Percentiles rank a stretch among this genome's conserved stretches.
These are phyloP conservation scores for Tragelaphus eurycerus DNA, from an alignment of 2,797 vertebrate species.

Conservation along the genomic window DNA sequence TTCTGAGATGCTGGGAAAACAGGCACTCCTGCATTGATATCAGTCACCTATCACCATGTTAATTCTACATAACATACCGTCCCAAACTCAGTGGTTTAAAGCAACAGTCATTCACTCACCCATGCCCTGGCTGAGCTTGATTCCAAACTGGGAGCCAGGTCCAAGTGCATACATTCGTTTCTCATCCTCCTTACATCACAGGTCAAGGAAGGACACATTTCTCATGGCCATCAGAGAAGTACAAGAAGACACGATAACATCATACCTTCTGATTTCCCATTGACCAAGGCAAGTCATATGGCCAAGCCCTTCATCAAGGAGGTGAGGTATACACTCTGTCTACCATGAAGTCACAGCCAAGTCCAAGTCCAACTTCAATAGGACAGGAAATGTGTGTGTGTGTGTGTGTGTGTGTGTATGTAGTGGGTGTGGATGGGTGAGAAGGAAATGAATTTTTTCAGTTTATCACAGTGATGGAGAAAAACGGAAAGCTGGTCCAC, in stretches of 20 bases:
- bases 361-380: background rate
- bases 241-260: fast-evolving
- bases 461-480: background rate
- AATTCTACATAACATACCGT: background rate
- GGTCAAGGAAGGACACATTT: background rate
- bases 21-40: background rate
- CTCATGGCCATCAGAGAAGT: background rate
- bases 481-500: background rate
- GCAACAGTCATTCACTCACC: background rate
- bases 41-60: background rate
- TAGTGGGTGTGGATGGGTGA: fast-evolving
- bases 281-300: background rate
- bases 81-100: background rate
- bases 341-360: background rate
- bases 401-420: too few species aligned
- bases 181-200: background rate
- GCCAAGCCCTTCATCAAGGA: background rate
- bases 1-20: background rate
- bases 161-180: background rate
- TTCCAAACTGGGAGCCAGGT: background rate
- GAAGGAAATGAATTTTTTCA: background rate
- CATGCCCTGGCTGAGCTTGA: background rate
- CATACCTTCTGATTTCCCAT: background rate
- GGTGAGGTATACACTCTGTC: background rate
- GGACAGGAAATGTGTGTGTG: background rate